These are phyloP conservation scores for Rhyacichthys aspro DNA, from an alignment of 2,797 vertebrate species.

Conservation along the genomic window DNA sequence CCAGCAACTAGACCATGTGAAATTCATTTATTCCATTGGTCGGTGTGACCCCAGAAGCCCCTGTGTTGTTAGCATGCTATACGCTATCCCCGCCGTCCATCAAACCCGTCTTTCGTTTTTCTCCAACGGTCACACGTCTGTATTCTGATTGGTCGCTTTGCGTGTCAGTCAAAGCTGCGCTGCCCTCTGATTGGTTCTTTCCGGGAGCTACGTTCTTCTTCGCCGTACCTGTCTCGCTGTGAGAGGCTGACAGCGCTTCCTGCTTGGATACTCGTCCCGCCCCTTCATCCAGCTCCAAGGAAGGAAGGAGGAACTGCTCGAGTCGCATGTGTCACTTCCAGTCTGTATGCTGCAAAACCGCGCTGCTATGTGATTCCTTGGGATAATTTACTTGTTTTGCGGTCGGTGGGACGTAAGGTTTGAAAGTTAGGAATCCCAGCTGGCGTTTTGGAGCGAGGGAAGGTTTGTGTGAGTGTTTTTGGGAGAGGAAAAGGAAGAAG, in stretches of 20 bases:
- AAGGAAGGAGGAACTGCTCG: slow-evolving; percentile 57
- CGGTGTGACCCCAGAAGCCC: background rate
- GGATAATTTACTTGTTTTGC: slow-evolving; percentile 22
- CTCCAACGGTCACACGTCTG: slow-evolving; percentile 6
- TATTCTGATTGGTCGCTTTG: slow-evolving; percentile 11
- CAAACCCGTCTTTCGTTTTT: slow-evolving; percentile 2
- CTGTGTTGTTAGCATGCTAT: slow-evolving; percentile 40
- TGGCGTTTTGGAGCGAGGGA: slow-evolving; percentile 22
- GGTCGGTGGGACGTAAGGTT: slow-evolving; percentile 29
- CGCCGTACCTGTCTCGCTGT: slow-evolving; percentile 85
- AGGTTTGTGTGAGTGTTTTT: slow-evolving; percentile 45
- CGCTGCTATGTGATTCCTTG: slow-evolving; percentile 53
- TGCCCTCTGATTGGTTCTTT: slow-evolving; percentile 49
- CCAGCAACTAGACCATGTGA: slow-evolving; percentile 1
- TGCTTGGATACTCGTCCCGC: slow-evolving; percentile 53
- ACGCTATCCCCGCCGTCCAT: slow-evolving; percentile 36
- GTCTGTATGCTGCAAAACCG: slow-evolving; percentile 28
- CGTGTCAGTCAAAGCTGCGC: slow-evolving; percentile 19
- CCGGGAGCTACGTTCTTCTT: slow-evolving; percentile 37
- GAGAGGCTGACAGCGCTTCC: slow-evolving; percentile 81
- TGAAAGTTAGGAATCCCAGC: slow-evolving; percentile 26
- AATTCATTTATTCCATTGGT: slow-evolving; percentile 70
- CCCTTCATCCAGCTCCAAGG: slow-evolving; percentile 56
- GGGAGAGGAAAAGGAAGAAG: slow-evolving; percentile 50
- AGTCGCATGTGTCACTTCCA: slow-evolving; percentile 62